These are phyloP conservation scores for Pheucticus melanocephalus DNA, from an alignment of 2,113 vertebrate genomes.

Conservation along the genomic window DNA sequence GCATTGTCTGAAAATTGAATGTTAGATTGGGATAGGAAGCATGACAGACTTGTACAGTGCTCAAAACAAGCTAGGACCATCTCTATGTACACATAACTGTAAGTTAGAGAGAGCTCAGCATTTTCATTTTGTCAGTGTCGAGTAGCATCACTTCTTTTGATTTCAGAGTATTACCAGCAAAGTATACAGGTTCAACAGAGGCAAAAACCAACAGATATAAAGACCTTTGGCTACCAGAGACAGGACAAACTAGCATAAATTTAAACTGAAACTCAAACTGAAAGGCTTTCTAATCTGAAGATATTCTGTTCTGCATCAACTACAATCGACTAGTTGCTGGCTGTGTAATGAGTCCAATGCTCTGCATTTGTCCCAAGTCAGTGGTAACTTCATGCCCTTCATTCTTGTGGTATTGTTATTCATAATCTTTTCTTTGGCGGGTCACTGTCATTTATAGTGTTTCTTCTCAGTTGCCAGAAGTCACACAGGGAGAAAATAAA, in stretches of 20 bases:
- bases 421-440: constrained; percentile 52
- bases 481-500: constrained; percentile 57
- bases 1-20: neutral
- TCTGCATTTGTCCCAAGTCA: constrained; percentile 7
- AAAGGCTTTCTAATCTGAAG: neutral
- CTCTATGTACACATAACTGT: neutral
- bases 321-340: neutral
- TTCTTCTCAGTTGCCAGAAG: constrained; percentile 41
- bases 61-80: neutral
- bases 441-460: constrained; percentile 8
- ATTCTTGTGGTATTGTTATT: constrained; percentile 55
- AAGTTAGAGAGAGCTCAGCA: neutral
- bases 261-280: neutral
- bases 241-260: neutral
- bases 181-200: neutral
- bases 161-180: neutral
- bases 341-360: neutral
- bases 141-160: neutral
- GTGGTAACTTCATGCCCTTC: constrained; percentile 40
- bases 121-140: neutral
- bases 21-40: neutral
- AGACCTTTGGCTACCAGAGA: neutral
- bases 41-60: neutral
- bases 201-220: neutral
- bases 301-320: neutral